Evolutionary conservation across 2,113 vertebrate species (phyloP), one percentile per base, ranked within the genome.

Genomic region (Lutjanus erythropterus): DNA sequence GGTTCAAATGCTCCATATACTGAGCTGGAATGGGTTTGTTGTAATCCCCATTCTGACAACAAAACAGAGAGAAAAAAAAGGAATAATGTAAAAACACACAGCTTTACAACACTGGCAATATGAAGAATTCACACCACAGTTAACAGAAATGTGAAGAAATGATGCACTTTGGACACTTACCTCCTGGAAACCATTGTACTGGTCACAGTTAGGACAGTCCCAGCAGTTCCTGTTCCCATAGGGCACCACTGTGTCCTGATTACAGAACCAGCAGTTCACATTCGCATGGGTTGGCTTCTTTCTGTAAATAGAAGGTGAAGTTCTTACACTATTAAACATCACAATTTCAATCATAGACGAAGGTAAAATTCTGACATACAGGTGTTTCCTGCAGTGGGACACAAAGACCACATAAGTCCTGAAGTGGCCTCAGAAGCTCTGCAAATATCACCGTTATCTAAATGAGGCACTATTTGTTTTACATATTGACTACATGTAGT

Each of bases 181-280:
- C 96, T 99, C 97, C 78, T 99, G 97, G 88, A 99, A 99, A 49
- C 98, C 98, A 3, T 99, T 99, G 93, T 99, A 99, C 93, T 99
- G 98, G 69, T 99, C 98, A 27, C 98, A 99, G 93, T 96, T 95
- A 27, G 98, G 98, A 75, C 98, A 99, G 61, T 99, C 98, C 98
- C 98, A 99, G 91, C 98, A 99, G 93, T 99, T 99, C 44, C 97
- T 96, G 87, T 99, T 99, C 27, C 97, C 98, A 2, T 99, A 99
- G 0, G 98, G 98, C 64, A 99, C 98, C 59, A 97, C 92, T 0
- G 97, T 97, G 90, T 99, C 96, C 79, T 97, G 95, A 50, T 94
- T 96, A 85, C 98, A 99, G 94, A 99, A 99, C 98, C 98, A 99
- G 91, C 98, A 99, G 92, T 99, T 99, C 80, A 99, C 98, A 0